phyloP scores from a whole-genome alignment of 1,140 invertebrate genomes.

The Procambarus clarkii region DNA sequence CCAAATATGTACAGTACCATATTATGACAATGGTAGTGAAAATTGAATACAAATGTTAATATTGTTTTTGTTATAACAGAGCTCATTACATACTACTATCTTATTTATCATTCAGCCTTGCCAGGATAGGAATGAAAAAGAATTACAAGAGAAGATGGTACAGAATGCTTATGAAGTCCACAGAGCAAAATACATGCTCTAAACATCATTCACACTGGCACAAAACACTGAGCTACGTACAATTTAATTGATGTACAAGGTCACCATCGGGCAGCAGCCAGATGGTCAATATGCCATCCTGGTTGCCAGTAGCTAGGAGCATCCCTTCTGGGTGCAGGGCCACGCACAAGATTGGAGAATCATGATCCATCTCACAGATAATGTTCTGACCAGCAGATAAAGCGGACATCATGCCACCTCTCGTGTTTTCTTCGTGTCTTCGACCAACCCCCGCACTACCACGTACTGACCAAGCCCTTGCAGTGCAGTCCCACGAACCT shows the following conservation, averaged over 20 bases:
- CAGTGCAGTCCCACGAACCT: constrained; percentile 62
- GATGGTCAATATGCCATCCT: constrained; percentile 34
- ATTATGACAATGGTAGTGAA: too few relatives aligned
- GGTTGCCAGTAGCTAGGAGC: constrained; percentile 35
- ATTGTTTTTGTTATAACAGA: too few relatives aligned
- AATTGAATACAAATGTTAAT: too few relatives aligned
- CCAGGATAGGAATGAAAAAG: too few relatives aligned
- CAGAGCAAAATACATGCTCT: too few relatives aligned
- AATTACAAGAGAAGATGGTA: too few relatives aligned
- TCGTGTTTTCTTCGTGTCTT: constrained; percentile 3
- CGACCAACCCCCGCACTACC: neutral
- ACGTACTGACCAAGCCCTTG: constrained; percentile 19
- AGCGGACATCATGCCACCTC: neutral
- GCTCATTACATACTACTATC: too few relatives aligned
- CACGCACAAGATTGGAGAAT: constrained; percentile 36
- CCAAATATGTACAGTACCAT: too few relatives aligned
- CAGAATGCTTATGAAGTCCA: too few relatives aligned
- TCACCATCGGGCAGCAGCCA: constrained; percentile 29
- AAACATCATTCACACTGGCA: too few relatives aligned
- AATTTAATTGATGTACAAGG: constrained; percentile 17
- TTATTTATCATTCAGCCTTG: too few relatives aligned
- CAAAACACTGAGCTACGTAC: neutral
- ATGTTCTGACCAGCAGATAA: constrained; percentile 37
- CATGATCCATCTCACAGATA: constrained; percentile 59
- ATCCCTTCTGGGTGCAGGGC: constrained; percentile 42